Base-by-base conservation (phyloP, 2,797 vertebrate species). In the Falco rusticolus region DNA sequence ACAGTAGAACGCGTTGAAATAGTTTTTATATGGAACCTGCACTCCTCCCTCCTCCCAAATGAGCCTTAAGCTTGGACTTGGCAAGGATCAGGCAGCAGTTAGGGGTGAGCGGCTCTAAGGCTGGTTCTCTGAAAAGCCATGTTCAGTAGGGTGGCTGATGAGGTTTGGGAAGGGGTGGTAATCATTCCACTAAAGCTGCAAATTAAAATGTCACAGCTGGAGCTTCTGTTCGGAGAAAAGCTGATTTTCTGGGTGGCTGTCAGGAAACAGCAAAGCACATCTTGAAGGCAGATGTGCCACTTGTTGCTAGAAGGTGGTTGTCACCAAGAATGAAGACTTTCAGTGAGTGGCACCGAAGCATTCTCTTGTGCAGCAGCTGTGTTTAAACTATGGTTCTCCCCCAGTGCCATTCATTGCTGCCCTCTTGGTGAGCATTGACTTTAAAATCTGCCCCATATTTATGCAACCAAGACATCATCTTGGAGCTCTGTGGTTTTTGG, bases 241-340 rank as follows among this genome's bases (percentile, higher is more conserved):
- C 9, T n/a, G 45, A 8, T 66, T 74, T 94, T 91, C 72, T 51
- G 37, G 33, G 48, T 57, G 78, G 54, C 47, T 93, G 47, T 86
- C 31, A 37, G 77, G 29, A 54, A 78, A 71, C 29, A 31, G 84
- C 45, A 63, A 65, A 88, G 78, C 87, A 74, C 43, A 33, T 93
- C 84, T 84, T 92, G 78, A 78, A 87, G 59, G 74, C 85, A 92
- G 89, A 92, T 94, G 93, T 94, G 93, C 85, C 91, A 96, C 95
- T 96, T 97, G 96, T 97, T 97, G 96, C 91, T 82, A 10, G 59
- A 90, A 87, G 90, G 91, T 93, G 72, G 34, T 77, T 79, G 77
- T 94, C 70, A 41, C 33, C 0, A 6, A 28, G 66, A 70, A 59
- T 29, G 56, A 88, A 39, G 76, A 12, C 22, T 51, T 75, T 3